A percentile compares a stretch with the other conserved stretches of the same genome.
Evolutionary conservation across 2,888 invertebrate genomes (phyloP).

Genomic region (Catonia carolina): DNA sequence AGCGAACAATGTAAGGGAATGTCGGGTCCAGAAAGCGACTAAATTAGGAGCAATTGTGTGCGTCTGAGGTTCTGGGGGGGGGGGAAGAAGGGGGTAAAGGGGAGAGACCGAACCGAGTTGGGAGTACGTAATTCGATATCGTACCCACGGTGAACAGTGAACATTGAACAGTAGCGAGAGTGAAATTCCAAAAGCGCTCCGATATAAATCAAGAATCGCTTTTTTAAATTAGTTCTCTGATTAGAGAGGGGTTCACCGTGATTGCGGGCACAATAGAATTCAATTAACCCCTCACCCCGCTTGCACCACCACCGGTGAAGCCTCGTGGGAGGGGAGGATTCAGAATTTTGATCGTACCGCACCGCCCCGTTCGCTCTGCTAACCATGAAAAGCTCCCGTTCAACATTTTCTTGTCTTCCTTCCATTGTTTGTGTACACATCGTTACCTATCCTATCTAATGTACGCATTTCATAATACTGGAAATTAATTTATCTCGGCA

Average conservation of each 20-base stretch:
- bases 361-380: slow-evolving; percentile 6
- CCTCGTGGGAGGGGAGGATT: slow-evolving; percentile 9
- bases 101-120: no score
- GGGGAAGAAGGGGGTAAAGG: no score
- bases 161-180: no score
- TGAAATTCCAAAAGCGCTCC: slow-evolving; percentile 11
- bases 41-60: slow-evolving; percentile 11
- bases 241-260: slow-evolving; percentile 6
- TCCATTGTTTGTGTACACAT: no score
- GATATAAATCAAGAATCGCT: slow-evolving; percentile 15
- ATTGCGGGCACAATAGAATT: slow-evolving; percentile 11
- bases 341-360: slow-evolving; percentile 9
- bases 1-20: neutral
- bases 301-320: no score
- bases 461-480: no score
- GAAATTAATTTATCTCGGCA: no score
- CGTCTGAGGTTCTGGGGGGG: neutral
- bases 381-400: slow-evolving; percentile 1
- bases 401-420: slow-evolving; percentile 1
- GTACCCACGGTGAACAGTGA: no score
- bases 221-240: slow-evolving; percentile 15
- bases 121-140: no score
- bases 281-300: slow-evolving; percentile 10
- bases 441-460: no score
- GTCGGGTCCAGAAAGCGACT: neutral